These are phyloP conservation scores for Meloidogyne chitwoodi DNA, from an alignment of 1,140 invertebrate species.

Conservation along the genomic window DNA sequence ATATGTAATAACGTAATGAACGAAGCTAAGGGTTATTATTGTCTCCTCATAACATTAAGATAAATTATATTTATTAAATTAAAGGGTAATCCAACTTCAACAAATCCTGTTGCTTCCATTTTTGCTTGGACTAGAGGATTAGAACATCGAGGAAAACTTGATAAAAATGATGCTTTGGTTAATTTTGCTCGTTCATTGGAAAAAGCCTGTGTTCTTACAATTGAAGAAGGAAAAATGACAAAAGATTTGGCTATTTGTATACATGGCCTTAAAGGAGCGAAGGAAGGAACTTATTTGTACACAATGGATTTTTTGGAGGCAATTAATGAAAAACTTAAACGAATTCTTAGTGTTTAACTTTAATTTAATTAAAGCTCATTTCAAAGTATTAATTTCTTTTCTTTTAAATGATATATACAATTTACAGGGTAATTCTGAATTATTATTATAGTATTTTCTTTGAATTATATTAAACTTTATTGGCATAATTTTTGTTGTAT, in stretches of 20 bases:
- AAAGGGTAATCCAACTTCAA: constrained; percentile 54
- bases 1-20: no score
- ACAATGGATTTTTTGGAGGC: constrained; percentile 54
- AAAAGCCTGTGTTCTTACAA: constrained; percentile 84
- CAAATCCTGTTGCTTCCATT: constrained; percentile 75
- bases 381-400: no score
- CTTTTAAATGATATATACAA: no score
- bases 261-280: constrained; percentile 68
- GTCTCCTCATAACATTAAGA: no score
- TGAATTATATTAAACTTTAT: no score
- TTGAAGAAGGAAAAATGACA: constrained; percentile 91
- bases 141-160: constrained; percentile 83
- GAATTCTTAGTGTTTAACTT: constrained; percentile 11
- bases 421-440: no score
- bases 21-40: no score
- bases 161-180: constrained; percentile 70
- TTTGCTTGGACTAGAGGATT: constrained; percentile 94
- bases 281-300: constrained; percentile 46
- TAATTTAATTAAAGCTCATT: background rate
- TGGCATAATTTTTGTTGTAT: no score
- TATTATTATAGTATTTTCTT: no score
- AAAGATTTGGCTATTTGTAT: constrained; percentile 98
- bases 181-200: constrained; percentile 71
- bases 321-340: constrained; percentile 40
- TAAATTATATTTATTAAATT: no score